Evolutionary conservation across 2,113 vertebrate species (phyloP).

Genomic region (Centropus unirufus): DNA sequence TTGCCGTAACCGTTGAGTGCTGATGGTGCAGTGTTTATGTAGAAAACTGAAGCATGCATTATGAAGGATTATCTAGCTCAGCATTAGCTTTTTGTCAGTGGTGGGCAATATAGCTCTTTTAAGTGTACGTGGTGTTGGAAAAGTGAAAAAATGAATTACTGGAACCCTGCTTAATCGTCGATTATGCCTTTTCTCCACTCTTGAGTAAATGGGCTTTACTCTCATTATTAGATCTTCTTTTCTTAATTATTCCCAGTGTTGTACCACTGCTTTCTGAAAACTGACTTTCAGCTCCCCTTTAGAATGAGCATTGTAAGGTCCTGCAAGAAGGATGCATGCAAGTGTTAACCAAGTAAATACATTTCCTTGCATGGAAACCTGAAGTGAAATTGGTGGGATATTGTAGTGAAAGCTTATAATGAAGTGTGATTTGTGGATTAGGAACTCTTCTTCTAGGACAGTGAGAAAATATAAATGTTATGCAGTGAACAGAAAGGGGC

Average conservation of each 20-base stretch:
- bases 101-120: background rate
- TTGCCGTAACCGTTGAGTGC: background rate
- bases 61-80: background rate
- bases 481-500: background rate
- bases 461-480: background rate
- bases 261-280: background rate
- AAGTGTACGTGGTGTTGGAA: background rate
- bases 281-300: background rate
- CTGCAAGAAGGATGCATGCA: background rate
- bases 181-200: background rate
- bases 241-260: background rate
- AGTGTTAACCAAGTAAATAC: background rate
- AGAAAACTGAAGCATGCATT: background rate
- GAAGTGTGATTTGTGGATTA: background rate
- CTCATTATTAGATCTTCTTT: background rate
- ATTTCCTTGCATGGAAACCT: too few species aligned
- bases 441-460: background rate
- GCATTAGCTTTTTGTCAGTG: background rate
- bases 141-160: background rate
- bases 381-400: background rate
- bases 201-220: background rate
- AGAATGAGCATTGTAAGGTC: background rate
- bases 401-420: background rate
- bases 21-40: background rate
- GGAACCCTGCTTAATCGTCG: background rate